These are phyloP conservation scores for Agapostemon virescens DNA, from an alignment of 2,888 invertebrate genomes.

Conservation along the genomic window DNA sequence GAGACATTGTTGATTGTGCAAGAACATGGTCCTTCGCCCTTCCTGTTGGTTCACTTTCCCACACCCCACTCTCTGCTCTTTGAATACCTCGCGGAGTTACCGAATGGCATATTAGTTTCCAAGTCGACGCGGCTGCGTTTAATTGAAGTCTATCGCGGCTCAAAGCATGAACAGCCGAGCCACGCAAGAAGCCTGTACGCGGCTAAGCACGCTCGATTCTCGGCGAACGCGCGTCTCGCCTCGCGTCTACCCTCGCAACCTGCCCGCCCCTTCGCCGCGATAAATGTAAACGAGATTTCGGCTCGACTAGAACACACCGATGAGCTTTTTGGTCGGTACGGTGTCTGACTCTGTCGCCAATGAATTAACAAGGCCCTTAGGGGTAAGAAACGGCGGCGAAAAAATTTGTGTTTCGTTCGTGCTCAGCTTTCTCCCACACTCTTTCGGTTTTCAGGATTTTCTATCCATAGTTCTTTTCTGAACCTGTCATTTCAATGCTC, in stretches of 20 bases:
- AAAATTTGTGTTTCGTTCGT: background rate
- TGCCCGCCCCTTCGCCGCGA: constrained; percentile 24
- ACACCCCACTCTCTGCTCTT: constrained; percentile 36
- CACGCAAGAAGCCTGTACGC: constrained; percentile 19
- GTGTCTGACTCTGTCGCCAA: constrained; percentile 32
- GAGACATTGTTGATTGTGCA: constrained; percentile 33
- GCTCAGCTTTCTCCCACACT: background rate
- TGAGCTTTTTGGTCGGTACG: constrained; percentile 54
- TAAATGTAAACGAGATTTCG: constrained; percentile 61
- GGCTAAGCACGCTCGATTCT: constrained; percentile 10
- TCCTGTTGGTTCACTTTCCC: constrained; percentile 19
- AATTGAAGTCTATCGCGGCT: constrained; percentile 68
- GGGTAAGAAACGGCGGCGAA: background rate
- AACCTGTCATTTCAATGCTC: no score
- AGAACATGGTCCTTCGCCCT: constrained; percentile 25
- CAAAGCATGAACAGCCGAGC: constrained; percentile 60
- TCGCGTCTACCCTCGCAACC: background rate
- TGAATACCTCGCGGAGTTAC: constrained; percentile 58
- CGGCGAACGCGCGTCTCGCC: background rate
- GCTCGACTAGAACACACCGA: constrained; percentile 26
- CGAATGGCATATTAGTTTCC: constrained; percentile 69
- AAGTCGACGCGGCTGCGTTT: constrained; percentile 56
- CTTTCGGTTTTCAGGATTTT: background rate
- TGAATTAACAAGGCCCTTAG: constrained; percentile 52
- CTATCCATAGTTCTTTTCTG: no score